Conservation (phyloP, 2,888 invertebrate species). For the Polyommatus iphigenia region DNA sequence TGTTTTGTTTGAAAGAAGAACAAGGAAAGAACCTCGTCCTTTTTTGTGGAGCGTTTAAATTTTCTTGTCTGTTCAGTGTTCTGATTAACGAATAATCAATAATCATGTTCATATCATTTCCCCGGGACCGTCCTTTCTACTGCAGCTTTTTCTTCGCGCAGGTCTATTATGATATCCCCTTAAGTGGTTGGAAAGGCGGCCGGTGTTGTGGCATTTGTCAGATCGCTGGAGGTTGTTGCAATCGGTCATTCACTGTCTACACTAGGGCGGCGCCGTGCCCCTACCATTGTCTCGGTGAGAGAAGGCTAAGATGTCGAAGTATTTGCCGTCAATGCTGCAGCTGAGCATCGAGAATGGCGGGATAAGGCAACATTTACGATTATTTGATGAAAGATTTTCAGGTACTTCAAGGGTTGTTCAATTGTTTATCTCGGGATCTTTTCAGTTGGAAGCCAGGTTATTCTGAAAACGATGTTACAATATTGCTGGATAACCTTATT, state of each 20-base stretch:
- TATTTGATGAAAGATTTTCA: no score
- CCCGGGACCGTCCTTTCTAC: background rate
- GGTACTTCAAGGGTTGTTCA: no score
- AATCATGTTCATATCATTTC: background rate
- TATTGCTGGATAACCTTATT: no score
- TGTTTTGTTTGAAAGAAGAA: no score
- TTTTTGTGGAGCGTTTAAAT: background rate
- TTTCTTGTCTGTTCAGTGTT: background rate
- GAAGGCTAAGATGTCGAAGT: background rate
- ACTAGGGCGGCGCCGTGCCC: slow-evolving; percentile 17
- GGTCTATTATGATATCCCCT: slow-evolving; percentile 31
- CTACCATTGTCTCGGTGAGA: slow-evolving; percentile 13
- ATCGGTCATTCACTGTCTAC: slow-evolving; percentile 49
- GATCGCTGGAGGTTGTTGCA: slow-evolving; percentile 44
- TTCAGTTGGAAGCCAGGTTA: no score
- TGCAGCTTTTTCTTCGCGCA: background rate
- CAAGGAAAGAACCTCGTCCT: background rate
- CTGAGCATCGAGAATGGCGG: background rate
- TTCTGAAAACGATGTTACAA: no score
- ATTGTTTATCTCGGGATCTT: no score
- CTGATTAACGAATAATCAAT: background rate
- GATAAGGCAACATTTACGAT: background rate
- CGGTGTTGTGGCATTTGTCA: slow-evolving; percentile 40
- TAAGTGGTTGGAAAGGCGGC: slow-evolving; percentile 42
- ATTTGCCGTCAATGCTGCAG: slow-evolving; percentile 30